Evolutionary conservation across 2,888 invertebrate species (phyloP).

Genomic region (Andricus curvator): DNA sequence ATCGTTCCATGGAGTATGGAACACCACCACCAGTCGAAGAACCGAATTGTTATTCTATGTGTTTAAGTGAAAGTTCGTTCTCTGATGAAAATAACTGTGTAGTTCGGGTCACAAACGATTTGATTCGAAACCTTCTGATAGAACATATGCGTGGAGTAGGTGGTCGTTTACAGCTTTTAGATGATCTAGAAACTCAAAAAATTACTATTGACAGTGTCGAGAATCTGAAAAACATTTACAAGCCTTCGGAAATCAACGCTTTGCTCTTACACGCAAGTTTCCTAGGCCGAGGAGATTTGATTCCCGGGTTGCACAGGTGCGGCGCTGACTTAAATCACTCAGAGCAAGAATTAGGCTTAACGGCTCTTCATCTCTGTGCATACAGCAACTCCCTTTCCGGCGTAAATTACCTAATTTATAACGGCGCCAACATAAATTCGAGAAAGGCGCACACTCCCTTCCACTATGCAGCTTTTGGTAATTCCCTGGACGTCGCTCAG

Average conservation of each 20-base stretch:
- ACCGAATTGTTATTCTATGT: conserved; percentile 82
- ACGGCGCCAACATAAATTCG: conserved; percentile 85
- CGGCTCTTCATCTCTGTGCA: conserved; percentile 87
- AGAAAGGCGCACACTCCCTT: conserved; percentile 89
- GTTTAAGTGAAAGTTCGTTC: conserved; percentile 90
- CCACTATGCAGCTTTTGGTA: conserved; percentile 94
- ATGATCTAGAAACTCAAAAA: conserved; percentile 86
- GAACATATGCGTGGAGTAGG: conserved; percentile 87
- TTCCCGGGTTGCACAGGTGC: conserved; percentile 82
- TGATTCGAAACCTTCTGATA: conserved; percentile 83
- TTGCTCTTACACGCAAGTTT: conserved; percentile 88
- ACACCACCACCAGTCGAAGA: conserved; percentile 89
- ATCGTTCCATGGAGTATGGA: conserved; percentile 87
- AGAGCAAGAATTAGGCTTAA: conserved; percentile 86
- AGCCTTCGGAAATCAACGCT: conserved; percentile 85
- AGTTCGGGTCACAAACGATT: conserved; percentile 63
- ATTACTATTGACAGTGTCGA: conserved; percentile 81
- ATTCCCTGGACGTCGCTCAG: conserved; percentile 89
- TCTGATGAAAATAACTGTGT: conserved; percentile 73
- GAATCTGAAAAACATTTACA: conserved; percentile 80
- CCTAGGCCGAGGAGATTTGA: conserved; percentile 84
- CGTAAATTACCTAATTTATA: conserved; percentile 84
- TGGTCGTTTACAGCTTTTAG: conserved; percentile 84
- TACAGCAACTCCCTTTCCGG: conserved; percentile 89
- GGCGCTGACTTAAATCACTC: conserved; percentile 86